phyloP scores from a whole-genome alignment of 2,888 invertebrate species.

The Linyphia triangularis region DNA sequence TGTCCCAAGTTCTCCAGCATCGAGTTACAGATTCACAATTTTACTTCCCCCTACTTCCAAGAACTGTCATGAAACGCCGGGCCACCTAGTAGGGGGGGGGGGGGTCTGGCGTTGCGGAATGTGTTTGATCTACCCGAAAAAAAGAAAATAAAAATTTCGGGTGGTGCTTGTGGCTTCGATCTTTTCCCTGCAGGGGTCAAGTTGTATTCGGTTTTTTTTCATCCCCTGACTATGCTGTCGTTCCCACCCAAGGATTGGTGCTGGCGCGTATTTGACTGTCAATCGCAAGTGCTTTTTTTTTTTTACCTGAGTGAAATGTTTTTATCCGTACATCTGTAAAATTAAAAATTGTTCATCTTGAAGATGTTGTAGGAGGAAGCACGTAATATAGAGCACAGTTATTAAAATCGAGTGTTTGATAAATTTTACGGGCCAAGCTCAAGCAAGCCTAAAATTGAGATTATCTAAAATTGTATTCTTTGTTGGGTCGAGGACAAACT shows the following conservation, averaged over 20 bases:
- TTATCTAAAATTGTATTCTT: too few species aligned
- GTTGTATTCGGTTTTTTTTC: not conserved
- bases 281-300: too few species aligned
- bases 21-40: not conserved
- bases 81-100: conserved; percentile 16
- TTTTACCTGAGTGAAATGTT: too few species aligned
- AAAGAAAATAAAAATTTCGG: not conserved
- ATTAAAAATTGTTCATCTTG: too few species aligned
- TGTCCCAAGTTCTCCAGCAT: not conserved
- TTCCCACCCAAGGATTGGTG: not conserved
- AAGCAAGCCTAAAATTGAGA: too few species aligned
- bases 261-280: not conserved
- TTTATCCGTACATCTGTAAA: too few species aligned
- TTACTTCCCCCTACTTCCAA: conserved; percentile 4
- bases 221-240: not conserved
- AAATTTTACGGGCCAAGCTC: too few species aligned
- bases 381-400: too few species aligned
- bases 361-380: too few species aligned
- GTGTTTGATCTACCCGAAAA: conserved; percentile 48
- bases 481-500: too few species aligned
- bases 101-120: conserved; percentile 34
- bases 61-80: conserved; percentile 16
- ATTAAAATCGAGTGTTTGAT: too few species aligned
- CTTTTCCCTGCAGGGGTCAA: conserved; percentile 22
- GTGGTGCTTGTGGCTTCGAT: not conserved